Evolutionary conservation across 2,797 vertebrate genomes (phyloP).

Genomic region (Hemibagrus guttatus): DNA sequence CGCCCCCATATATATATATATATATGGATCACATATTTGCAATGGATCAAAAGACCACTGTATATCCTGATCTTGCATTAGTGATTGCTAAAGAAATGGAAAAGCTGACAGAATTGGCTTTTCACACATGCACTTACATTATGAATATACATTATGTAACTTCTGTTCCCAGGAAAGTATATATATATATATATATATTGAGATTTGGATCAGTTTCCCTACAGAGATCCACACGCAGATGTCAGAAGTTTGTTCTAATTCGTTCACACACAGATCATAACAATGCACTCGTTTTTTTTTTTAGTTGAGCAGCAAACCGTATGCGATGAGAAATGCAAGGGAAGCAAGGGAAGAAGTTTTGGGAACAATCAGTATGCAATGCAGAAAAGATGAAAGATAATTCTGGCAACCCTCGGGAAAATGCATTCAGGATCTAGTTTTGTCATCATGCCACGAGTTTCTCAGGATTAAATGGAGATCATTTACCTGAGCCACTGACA

Average conservation of each 20-base stretch:
- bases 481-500: conserved; percentile 70
- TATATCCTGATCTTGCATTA: neutral
- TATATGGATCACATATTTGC: neutral
- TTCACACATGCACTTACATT: neutral
- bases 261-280: neutral
- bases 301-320: neutral
- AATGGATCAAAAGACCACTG: neutral
- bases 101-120: neutral
- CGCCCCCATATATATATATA: neutral
- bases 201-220: neutral
- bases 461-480: neutral
- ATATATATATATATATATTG: too few relatives aligned
- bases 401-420: neutral
- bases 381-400: neutral
- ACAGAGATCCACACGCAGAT: too few relatives aligned
- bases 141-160: neutral
- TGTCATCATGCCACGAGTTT: too few relatives aligned
- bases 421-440: neutral
- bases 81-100: neutral
- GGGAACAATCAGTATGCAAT: neutral
- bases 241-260: neutral
- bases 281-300: neutral
- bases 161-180: neutral
- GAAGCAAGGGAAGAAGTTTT: neutral
- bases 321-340: neutral